Evolutionary conservation across 1,140 invertebrate species (phyloP).

Genomic region (Apocrypta bakeri): DNA sequence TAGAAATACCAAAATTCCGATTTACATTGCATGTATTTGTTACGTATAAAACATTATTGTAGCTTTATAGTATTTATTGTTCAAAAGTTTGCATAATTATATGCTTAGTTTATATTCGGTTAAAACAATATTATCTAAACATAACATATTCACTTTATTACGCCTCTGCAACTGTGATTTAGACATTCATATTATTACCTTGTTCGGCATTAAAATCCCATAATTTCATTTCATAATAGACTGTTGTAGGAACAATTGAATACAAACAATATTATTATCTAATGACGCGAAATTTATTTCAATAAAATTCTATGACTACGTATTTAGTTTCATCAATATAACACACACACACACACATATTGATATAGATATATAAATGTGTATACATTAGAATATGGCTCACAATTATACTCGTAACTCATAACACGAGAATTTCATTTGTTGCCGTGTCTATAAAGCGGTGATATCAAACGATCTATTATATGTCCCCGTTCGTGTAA

Average conservation of each 20-base stretch:
- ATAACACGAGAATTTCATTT: neutral
- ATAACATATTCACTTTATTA: neutral
- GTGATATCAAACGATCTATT: neutral
- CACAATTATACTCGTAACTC: neutral
- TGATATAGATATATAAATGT: neutral
- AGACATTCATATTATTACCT: neutral
- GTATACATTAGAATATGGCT: neutral
- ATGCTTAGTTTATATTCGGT: neutral
- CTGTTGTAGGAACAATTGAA: neutral
- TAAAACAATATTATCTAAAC: no score
- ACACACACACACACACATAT: neutral
- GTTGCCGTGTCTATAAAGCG: neutral
- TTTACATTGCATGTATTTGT: no score
- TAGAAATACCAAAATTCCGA: neutral
- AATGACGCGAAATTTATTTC: neutral
- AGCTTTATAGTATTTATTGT: no score
- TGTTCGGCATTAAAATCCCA: neutral
- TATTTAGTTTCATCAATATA: neutral
- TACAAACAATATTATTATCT: neutral
- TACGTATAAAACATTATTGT: no score
- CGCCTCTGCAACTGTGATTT: neutral
- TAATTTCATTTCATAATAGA: neutral
- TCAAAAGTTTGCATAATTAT: neutral
- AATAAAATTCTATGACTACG: neutral
- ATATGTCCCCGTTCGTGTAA: no score